These are phyloP conservation scores for Lydus trimaculatus DNA, from an alignment of 2,888 invertebrate genomes.

Conservation along the genomic window DNA sequence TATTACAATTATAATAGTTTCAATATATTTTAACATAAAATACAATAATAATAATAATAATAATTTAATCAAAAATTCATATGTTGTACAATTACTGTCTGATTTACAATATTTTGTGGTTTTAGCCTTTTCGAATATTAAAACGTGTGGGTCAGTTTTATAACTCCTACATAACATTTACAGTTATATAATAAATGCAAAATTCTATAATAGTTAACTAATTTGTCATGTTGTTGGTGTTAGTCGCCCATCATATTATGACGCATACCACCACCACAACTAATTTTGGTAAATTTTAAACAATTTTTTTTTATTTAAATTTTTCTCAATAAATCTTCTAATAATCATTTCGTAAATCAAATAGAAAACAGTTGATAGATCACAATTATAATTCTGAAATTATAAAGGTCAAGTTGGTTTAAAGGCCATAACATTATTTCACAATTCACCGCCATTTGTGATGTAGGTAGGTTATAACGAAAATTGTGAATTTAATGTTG, in stretches of 20 bases:
- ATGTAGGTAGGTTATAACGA: background rate
- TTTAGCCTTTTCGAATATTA: background rate
- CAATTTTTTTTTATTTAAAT: too few species aligned
- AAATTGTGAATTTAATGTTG: background rate
- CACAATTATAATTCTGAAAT: background rate
- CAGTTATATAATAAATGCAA: constrained; percentile 13
- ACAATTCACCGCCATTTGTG: background rate
- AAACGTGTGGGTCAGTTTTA: constrained; percentile 12
- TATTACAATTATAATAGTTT: background rate
- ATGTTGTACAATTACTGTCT: background rate
- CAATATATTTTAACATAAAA: background rate
- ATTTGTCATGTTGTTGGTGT: constrained; percentile 2
- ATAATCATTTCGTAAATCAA: too few species aligned
- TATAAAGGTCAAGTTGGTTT: background rate
- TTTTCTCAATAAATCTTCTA: background rate
- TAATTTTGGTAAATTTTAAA: constrained; percentile 1
- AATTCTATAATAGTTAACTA: background rate
- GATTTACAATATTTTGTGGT: constrained; percentile 5
- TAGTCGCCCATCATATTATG: background rate
- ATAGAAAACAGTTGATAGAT: background rate
- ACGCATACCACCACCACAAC: background rate
- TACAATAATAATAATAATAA: background rate
- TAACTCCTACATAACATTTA: background rate
- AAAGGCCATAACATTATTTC: background rate
- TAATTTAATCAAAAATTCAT: background rate